Evolutionary conservation across 2,888 invertebrate genomes (phyloP), one percentile per base, ranked within the genome.

Genomic region (Eugnorisma glareosa): DNA sequence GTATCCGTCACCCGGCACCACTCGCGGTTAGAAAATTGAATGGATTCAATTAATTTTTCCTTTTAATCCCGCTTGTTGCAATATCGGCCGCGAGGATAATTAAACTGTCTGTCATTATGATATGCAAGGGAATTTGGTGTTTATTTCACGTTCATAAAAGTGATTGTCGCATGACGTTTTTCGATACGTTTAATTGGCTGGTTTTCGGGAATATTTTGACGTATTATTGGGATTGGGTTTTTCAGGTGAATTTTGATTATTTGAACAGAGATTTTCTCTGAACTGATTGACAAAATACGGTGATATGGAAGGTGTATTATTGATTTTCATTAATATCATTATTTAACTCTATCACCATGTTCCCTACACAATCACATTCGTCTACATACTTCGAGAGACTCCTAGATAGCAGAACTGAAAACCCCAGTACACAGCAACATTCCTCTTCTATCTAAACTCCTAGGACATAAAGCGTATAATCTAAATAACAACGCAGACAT

Each of bases 41-140:
- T 92, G 91, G 91, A 91, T 94, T 94, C 94, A 94, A 94, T 95
- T 94, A 94, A 94, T 93, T 94, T 94, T 93, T 91, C 92, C 90
- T 91, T 93, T 93, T 89, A 91, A 91, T 91, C 88, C 81, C 85
- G 86, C 85, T 89, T 89, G 91, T 88, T 90, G 89, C 90, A 88
- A 87, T 89, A 89, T 89, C 87, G 84, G 87, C 85, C 79, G 71
- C 78, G 81, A 71, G 78, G 88, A 85, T 89, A 89, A 89, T 89
- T 89, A 89, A 89, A 84, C 85, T 89, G 88, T 87, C 89, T 79
- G 85, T 89, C 89, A 89, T 88, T 83, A 86, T 82, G 79, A 77
- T 63, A 54, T 75, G 81, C 85, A 81, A 77, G 80, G 73, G 83
- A 89, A 40, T 85, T 71, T 85, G 59, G 76, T 40, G 66, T 81